These are phyloP conservation scores for Aquatica leii DNA, from an alignment of 2,888 invertebrate species.

Conservation along the genomic window DNA sequence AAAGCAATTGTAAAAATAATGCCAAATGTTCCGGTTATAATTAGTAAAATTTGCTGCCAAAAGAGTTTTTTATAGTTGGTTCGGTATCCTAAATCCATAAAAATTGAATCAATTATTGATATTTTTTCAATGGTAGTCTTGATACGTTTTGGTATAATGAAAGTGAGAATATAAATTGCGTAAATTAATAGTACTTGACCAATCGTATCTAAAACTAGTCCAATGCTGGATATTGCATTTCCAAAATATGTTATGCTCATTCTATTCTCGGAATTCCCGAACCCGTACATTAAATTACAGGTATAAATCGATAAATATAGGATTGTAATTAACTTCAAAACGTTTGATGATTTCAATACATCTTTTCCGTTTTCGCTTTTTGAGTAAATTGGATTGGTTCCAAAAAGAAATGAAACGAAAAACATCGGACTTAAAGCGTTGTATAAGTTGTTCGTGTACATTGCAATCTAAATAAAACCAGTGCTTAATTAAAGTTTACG, in stretches of 20 bases:
- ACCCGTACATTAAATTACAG: slow-evolving; percentile 21
- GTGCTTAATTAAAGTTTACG: no score
- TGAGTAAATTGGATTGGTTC: slow-evolving; percentile 26
- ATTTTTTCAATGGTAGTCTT: slow-evolving; percentile 21
- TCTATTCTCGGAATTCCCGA: slow-evolving; percentile 3
- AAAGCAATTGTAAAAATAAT: slow-evolving; percentile 18
- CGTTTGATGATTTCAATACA: slow-evolving; percentile 24
- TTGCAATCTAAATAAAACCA: slow-evolving; percentile 8
- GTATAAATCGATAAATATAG: slow-evolving; percentile 23
- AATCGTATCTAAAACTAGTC: slow-evolving; percentile 20
- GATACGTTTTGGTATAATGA: slow-evolving; percentile 17
- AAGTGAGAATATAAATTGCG: slow-evolving; percentile 22
- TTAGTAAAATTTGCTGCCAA: slow-evolving; percentile 22
- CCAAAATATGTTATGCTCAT: slow-evolving; percentile 16
- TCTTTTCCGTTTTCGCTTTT: slow-evolving; percentile 21
- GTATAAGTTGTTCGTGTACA: slow-evolving; percentile 25
- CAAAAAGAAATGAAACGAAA: slow-evolving; percentile 22
- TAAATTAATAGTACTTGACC: slow-evolving; percentile 34
- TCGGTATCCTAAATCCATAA: slow-evolving; percentile 20
- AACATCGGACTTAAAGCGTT: slow-evolving; percentile 28
- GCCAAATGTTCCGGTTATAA: slow-evolving; percentile 17
- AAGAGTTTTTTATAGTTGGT: slow-evolving; percentile 21
- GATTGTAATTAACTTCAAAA: slow-evolving; percentile 24
- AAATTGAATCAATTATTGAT: slow-evolving; percentile 22
- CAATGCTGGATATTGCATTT: slow-evolving; percentile 33